Base-by-base conservation (phyloP, 2,113 vertebrate species). In the Anarhynchus alexandrinus region DNA sequence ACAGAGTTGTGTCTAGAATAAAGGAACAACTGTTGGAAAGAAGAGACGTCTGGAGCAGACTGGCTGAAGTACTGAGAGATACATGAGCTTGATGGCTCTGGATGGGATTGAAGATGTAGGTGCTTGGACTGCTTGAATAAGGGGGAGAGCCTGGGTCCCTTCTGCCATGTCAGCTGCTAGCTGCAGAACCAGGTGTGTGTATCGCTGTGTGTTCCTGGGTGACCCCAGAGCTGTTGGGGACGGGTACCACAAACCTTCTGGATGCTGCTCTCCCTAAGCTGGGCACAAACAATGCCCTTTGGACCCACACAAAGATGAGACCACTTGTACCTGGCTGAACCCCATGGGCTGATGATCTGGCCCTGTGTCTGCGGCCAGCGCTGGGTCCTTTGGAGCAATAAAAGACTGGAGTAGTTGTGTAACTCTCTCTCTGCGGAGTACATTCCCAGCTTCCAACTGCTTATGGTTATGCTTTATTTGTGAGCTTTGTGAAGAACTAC, bases 341-440 rank as follows among this genome's bases (percentile, higher is more conserved):
- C 6, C 42, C 0, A 0, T 18, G 14, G 62, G 11, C 40, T 0
- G 1, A 20, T 73, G 17, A 6, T 17, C 47, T 91, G 13, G 51
- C n/a, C 4, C 10, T 66, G 36, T 45, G 36, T 26, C 43, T 1
- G 1, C 27, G 19, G 16, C 27, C 19, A 36, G 4, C 2, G 12
- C 7, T 3, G 1, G 4, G 2, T 55, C 36, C 20, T 90, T 36
- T n/a, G 5, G 32, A 90, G 36, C 14, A 47, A n/a, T 43, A 59
- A 27, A 84, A 90, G 30, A 1, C 0, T 1, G 2, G 22, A 25
- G 7, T 34, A 62, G 22, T 38, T 74, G 23, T 81, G 32, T 58
- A 90, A 82, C 36, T 59, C 29, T 49, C n/a, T 82, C 55, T 57
- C 18, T 32, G 7, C 27, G 49, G 77, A 79, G 25, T 59, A 43